These are phyloP conservation scores for Pogonophryne albipinna DNA, from an alignment of 2,797 vertebrate genomes.

Conservation along the genomic window DNA sequence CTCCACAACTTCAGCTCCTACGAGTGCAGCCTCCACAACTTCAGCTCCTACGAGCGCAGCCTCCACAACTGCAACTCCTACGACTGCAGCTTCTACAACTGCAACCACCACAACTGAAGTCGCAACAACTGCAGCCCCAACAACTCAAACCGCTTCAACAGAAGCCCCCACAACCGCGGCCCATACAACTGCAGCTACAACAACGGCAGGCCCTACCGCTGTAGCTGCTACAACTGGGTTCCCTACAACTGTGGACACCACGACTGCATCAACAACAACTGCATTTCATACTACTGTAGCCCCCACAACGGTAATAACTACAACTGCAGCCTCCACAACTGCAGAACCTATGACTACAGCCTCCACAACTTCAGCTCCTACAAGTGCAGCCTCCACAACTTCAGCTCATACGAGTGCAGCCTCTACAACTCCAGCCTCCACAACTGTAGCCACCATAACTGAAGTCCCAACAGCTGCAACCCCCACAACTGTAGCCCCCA, in stretches of 20 bases:
- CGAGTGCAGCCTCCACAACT: not conserved
- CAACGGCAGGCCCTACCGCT: not conserved
- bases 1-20: no score
- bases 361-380: not conserved
- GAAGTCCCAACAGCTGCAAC: fast-evolving
- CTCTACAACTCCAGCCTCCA: not conserved
- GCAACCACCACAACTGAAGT: not conserved
- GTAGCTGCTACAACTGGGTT: no score
- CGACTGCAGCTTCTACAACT: not conserved
- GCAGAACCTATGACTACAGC: no score
- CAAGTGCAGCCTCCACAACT: not conserved
- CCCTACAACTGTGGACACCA: no score
- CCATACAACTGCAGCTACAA: no score
- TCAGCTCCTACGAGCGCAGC: no score
- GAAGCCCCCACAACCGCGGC: no score
- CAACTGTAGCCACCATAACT: not conserved
- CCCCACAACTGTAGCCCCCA: not conserved
- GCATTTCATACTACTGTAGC: not conserved
- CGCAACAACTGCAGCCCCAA: fast-evolving
- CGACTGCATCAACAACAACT: not conserved
- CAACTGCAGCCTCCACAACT: no score
- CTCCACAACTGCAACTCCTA: not conserved
- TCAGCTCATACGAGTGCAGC: fast-evolving
- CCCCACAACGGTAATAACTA: not conserved
- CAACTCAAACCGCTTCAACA: not conserved